Conservation (phyloP, 2,797 vertebrate genomes). For the Acridotheres tristis region DNA sequence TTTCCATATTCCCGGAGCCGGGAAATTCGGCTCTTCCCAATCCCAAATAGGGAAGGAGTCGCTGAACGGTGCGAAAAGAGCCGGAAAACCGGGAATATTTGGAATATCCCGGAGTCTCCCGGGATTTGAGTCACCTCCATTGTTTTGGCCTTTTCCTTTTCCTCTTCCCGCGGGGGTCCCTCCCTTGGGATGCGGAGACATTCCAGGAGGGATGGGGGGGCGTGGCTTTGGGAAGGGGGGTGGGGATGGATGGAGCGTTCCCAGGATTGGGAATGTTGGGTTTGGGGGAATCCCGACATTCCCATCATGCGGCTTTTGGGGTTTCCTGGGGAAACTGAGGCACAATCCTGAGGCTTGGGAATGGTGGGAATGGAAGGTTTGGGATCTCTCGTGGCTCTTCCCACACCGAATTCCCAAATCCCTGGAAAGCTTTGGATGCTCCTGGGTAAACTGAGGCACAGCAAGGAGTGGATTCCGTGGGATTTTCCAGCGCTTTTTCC, state of each 20-base stretch:
- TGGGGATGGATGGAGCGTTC: neutral
- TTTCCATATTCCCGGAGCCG: neutral
- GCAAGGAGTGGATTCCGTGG: neutral
- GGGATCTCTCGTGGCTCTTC: neutral
- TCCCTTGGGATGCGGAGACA: neutral
- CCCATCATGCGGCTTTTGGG: fast-evolving
- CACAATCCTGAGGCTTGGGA: neutral
- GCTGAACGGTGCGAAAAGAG: neutral
- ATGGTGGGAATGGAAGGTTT: too few species aligned
- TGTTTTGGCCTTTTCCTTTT: neutral
- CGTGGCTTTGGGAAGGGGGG: neutral
- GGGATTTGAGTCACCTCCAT: neutral
- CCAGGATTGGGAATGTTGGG: neutral
- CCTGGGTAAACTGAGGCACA: neutral
- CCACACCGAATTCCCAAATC: fast-evolving
- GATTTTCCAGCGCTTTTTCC: neutral
- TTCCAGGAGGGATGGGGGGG: neutral
- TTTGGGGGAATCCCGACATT: neutral
- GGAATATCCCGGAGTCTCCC: neutral
- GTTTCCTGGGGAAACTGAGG: neutral
- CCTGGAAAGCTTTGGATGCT: neutral
- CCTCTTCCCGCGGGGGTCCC: neutral
- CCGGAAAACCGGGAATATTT: neutral
- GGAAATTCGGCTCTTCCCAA: neutral
- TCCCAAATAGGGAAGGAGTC: neutral